Conservation (phyloP, 23 tunicate genomes). For the Oikopleura dioica region DNA sequence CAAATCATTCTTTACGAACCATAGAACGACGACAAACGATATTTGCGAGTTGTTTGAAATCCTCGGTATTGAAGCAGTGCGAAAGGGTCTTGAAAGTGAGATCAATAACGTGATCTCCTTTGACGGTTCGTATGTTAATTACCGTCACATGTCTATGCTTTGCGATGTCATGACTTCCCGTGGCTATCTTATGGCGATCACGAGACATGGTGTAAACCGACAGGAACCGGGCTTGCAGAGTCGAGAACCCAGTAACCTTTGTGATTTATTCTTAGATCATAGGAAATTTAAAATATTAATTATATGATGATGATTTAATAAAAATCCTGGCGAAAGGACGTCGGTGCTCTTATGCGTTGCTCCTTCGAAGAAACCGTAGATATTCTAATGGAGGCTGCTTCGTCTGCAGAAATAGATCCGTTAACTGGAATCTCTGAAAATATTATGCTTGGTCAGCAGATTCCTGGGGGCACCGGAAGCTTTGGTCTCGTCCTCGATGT, state of each 20-base stretch:
- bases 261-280: too few relatives aligned
- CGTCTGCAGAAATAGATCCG: slow-evolving; percentile 63
- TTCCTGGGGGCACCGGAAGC: slow-evolving; percentile 95
- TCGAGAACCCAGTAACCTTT: too few relatives aligned
- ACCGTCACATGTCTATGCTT: slow-evolving; percentile 61
- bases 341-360: slow-evolving; percentile 96
- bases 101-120: slow-evolving; percentile 85
- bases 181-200: slow-evolving; percentile 97
- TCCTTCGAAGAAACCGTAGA: slow-evolving; percentile 98
- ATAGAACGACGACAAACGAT: slow-evolving; percentile 80
- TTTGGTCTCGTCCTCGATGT: slow-evolving; percentile 65
- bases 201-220: slow-evolving; percentile 84
- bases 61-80: slow-evolving; percentile 86
- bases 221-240: too few relatives aligned
- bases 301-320: too few relatives aligned
- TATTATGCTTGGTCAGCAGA: slow-evolving; percentile 82
- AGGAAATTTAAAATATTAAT: too few relatives aligned
- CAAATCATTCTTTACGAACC: too few relatives aligned
- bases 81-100: slow-evolving; percentile 77
- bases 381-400: slow-evolving; percentile 96
- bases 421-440: slow-evolving; percentile 87
- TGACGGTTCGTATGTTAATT: slow-evolving; percentile 94
- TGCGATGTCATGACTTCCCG: slow-evolving; percentile 93
- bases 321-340: too few relatives aligned
- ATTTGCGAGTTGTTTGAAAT: slow-evolving; percentile 62